A percentile compares a stretch with the other conserved stretches of the same genome.
Conservation (phyloP, 2,888 invertebrate species). For the Ernsta delagoae region DNA sequence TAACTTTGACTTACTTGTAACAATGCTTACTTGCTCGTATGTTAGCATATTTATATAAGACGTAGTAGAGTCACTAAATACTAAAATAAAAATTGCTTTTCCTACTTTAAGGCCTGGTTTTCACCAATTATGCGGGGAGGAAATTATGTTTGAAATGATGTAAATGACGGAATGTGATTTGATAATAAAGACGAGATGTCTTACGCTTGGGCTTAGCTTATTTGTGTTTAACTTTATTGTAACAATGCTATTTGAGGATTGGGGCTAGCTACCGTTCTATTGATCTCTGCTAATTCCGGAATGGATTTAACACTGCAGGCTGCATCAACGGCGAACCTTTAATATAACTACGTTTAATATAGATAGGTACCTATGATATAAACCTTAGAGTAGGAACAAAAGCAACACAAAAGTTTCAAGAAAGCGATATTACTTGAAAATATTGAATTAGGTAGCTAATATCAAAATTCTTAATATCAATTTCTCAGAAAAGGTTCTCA, state of each 20-base stretch:
- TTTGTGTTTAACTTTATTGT: no score
- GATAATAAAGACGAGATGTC: no score
- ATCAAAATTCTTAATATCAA: background rate
- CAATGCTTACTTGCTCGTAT: background rate
- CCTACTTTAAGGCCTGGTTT: background rate
- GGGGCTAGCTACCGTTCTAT: background rate
- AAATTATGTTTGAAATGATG: no score
- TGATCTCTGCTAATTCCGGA: background rate
- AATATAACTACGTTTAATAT: background rate
- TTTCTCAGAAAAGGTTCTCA: constrained; percentile 20
- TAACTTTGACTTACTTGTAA: constrained; percentile 6
- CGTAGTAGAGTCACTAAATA: background rate
- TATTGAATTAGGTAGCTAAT: background rate
- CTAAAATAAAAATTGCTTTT: background rate
- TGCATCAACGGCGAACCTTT: no score
- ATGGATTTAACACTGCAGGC: background rate
- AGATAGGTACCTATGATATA: background rate
- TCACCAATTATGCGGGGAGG: no score
- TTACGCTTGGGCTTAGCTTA: no score
- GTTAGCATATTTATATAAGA: background rate
- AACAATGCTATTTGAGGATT: background rate
- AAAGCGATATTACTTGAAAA: background rate
- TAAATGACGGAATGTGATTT: no score
- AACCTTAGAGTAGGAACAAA: background rate
- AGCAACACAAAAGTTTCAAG: background rate